Conservation (phyloP, 2,797 vertebrate species). For the Dromococcyx pavoninus region DNA sequence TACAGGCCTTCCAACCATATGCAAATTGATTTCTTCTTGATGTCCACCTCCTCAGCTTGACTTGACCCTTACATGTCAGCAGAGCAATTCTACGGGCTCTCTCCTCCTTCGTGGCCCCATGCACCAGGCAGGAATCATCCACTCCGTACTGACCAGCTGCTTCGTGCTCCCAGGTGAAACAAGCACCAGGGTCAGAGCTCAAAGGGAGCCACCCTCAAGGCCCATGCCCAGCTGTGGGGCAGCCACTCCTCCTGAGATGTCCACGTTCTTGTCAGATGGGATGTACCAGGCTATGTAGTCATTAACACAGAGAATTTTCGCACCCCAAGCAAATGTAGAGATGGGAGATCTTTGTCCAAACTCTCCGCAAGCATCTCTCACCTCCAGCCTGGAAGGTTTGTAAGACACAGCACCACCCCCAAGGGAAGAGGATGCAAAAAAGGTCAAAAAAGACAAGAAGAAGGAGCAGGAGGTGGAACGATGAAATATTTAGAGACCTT, state of each 20-base stretch:
- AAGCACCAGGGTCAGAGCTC: neutral
- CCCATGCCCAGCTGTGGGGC: neutral
- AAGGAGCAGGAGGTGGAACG: neutral
- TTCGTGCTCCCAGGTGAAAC: neutral
- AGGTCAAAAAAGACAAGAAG: neutral
- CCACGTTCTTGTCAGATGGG: neutral
- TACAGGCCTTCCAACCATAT: neutral
- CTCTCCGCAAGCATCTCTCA: rapidly evolving
- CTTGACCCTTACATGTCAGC: neutral
- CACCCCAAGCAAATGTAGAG: neutral
- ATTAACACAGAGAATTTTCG: neutral
- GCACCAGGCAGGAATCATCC: neutral
- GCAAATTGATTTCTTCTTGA: neutral
- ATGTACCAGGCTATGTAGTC: neutral
- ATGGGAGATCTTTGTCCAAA: neutral
- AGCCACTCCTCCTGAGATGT: neutral
- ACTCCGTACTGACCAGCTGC: neutral
- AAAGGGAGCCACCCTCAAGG: neutral
- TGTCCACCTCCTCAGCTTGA: neutral
- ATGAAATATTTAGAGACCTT: neutral
- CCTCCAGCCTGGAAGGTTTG: neutral
- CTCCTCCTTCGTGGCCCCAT: rapidly evolving
- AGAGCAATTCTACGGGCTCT: neutral
- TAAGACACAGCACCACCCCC: neutral
- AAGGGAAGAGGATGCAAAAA: neutral